These are phyloP conservation scores for Paralinhomoeus sp. DNA, from an alignment of 2,888 invertebrate genomes.

Conservation along the genomic window DNA sequence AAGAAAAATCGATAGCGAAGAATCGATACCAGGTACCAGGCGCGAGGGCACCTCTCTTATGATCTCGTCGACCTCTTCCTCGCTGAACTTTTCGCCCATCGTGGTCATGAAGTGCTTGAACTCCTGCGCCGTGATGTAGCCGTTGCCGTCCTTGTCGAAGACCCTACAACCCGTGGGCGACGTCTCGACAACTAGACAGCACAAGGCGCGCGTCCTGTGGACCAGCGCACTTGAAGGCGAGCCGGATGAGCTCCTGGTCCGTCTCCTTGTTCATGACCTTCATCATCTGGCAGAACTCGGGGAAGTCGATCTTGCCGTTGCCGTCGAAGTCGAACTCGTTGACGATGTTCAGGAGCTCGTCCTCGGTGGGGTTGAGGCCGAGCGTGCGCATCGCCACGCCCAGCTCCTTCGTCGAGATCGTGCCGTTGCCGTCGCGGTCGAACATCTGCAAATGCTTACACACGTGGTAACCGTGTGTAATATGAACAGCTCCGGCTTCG, in stretches of 20 bases:
- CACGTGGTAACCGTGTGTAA: too few relatives aligned
- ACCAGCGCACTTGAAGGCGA: conserved; percentile 19
- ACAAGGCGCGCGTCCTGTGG: not conserved
- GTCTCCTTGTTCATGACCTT: conserved; percentile 26
- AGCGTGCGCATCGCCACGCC: conserved; percentile 25
- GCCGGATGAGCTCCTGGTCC: conserved; percentile 23
- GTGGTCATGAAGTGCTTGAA: conserved; percentile 25
- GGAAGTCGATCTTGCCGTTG: conserved; percentile 25
- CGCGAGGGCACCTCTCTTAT: conserved; percentile 21
- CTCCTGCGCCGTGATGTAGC: conserved; percentile 24
- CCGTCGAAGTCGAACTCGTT: conserved; percentile 23
- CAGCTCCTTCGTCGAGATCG: conserved; percentile 25
- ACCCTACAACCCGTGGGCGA: too few relatives aligned
- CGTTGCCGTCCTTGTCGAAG: conserved; percentile 25
- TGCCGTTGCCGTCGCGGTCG: conserved; percentile 25
- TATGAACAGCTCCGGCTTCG: too few relatives aligned
- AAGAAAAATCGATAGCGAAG: too few relatives aligned
- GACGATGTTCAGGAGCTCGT: conserved; percentile 21
- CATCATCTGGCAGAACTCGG: conserved; percentile 25
- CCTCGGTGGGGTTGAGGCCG: conserved; percentile 25
- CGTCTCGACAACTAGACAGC: not conserved
- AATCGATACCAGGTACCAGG: too few relatives aligned
- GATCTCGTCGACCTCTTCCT: conserved; percentile 25
- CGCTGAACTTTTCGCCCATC: conserved; percentile 20
- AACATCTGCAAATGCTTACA: conserved; percentile 18